phyloP scores from a whole-genome alignment of 2,113 vertebrate species.

The Pelecanus crispus region DNA sequence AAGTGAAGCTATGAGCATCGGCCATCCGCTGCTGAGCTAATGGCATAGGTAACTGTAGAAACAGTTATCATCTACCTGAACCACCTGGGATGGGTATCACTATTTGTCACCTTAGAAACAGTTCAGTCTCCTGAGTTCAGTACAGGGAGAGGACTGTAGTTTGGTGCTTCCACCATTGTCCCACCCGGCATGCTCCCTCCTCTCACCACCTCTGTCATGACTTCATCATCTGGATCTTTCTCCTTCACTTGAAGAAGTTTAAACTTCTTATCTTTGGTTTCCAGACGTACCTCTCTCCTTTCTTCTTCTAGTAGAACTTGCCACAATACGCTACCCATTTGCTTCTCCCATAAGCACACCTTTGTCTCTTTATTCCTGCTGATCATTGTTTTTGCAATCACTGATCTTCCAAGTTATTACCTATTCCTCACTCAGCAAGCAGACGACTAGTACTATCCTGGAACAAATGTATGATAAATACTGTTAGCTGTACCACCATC shows the following conservation, averaged over 20 bases:
- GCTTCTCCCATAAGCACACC: neutral
- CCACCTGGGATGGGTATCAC: neutral
- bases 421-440: neutral
- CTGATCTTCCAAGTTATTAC: neutral
- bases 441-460: neutral
- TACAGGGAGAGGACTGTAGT: neutral
- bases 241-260: neutral
- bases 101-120: neutral
- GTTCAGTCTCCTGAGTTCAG: neutral
- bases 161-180: neutral
- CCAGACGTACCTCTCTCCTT: neutral
- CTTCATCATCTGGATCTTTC: neutral
- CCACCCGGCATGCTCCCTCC: neutral
- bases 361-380: neutral
- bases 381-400: neutral
- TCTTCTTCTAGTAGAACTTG: neutral
- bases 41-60: neutral
- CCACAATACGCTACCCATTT: neutral
- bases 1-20: neutral
- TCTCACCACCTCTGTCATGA: neutral
- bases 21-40: neutral
- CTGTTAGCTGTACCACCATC: neutral
- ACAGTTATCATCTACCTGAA: neutral
- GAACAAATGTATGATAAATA: neutral
- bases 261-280: neutral